Evolutionary conservation across 2,888 invertebrate genomes (phyloP), one percentile per base, ranked within the genome.

Genomic region (Hemistola chrysoprasaria): DNA sequence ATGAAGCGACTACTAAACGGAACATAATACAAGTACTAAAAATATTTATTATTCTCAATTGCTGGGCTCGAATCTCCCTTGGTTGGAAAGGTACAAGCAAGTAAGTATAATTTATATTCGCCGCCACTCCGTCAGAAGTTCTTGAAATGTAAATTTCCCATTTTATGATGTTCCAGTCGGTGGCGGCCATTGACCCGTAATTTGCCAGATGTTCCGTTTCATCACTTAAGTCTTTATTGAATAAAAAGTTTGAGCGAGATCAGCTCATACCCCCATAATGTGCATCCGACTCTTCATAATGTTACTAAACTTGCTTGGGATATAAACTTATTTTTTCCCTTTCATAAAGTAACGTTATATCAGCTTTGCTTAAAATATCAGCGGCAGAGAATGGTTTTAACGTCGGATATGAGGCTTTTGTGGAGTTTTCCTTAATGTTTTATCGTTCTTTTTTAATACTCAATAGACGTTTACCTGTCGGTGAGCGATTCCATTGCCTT

Each of bases 121-220:
- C 38, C 45, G 44, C 40, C 39, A 39, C 26, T 42, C 51, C 51
- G 55, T 57, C 53, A 47, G 53, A 53, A 59, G 39, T 54, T 56
- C 44, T 58, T 57, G 49, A 58, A 60, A 64, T 62, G 60, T 54
- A 63, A 62, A 65, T 64, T 62, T 45, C 40, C 28, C 43, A 48
- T 55, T 65, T 66, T 62, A 67, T 66, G 61, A 65, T 65, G 56
- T 62, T 58, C 48, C 51, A 55, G 56, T 62, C 37, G 43, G 38
- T 40, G 36, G 50, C 47, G 71, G 62, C 53, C 67, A 64, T 61
- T 66, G 71, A 58, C 70, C 67, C 53, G 56, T 61, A 65, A 58
- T 60, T 62, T 57, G 59, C 71, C 74, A 76, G 75, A 69, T 74
- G 76, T 64, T 63, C 52, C 59, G 50, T 57, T 56, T 64, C 69